Conservation (phyloP, 2,113 vertebrate genomes). For the Pituophis catenifer region DNA sequence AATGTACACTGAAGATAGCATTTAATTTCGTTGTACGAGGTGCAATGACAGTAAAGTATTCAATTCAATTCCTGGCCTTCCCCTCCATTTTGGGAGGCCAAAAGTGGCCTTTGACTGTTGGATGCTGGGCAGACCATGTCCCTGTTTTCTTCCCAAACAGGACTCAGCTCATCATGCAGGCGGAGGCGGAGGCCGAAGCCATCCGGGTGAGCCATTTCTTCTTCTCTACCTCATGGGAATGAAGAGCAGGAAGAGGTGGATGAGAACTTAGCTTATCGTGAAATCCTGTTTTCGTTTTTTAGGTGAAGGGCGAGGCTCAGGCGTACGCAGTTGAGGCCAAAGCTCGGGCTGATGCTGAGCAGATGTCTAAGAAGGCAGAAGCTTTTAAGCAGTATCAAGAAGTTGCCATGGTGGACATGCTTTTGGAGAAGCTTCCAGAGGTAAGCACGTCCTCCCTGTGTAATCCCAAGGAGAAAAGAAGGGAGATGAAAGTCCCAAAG, state of each 20-base stretch:
- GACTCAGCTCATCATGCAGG: constrained; percentile 86
- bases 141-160: constrained; percentile 49
- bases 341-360: constrained; percentile 84
- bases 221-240: not conserved
- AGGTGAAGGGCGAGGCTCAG: constrained; percentile 87
- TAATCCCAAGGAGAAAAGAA: not conserved
- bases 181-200: constrained; percentile 85
- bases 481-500: too few relatives aligned
- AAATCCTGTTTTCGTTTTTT: not conserved
- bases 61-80: too few relatives aligned
- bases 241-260: too few relatives aligned
- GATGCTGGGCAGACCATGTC: not conserved
- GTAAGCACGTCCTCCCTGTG: constrained; percentile 51
- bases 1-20: too few relatives aligned
- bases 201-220: constrained; percentile 75
- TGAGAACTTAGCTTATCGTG: not conserved
- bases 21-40: too few relatives aligned
- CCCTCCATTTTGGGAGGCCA: not conserved
- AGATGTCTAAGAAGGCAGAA: constrained; percentile 90
- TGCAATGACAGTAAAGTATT: too few relatives aligned
- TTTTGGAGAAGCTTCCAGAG: constrained; percentile 88
- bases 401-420: constrained; percentile 90
- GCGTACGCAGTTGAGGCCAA: constrained; percentile 84
- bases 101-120: not conserved
- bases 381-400: constrained; percentile 88